phyloP scores from a whole-genome alignment of 2,888 invertebrate genomes.

The Abrostola triplasia region DNA sequence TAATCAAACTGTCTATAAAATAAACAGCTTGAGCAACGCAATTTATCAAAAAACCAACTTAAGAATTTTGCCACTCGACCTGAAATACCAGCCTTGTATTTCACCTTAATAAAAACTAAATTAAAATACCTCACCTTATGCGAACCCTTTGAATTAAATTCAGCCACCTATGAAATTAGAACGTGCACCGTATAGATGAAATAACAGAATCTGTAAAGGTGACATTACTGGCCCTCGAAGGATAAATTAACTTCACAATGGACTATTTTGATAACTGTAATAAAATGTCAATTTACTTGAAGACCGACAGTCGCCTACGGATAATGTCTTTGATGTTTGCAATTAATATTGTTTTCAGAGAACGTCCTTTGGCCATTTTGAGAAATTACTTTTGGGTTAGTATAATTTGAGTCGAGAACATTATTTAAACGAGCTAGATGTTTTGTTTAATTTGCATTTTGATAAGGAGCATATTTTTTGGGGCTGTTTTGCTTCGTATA shows the following conservation, averaged over 20 bases:
- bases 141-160: conserved; percentile 32
- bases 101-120: conserved; percentile 16
- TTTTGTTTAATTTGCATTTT: conserved; percentile 30
- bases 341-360: conserved; percentile 34
- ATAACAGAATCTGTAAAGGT: conserved; percentile 27
- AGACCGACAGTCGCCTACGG: conserved; percentile 12
- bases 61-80: neutral
- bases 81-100: neutral
- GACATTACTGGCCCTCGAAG: conserved; percentile 22
- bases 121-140: conserved; percentile 23
- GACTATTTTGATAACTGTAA: conserved; percentile 46
- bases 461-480: neutral
- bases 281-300: conserved; percentile 40
- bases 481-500: too few species aligned
- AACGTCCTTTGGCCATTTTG: conserved; percentile 17
- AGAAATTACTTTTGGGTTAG: conserved; percentile 7
- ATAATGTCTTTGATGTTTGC: conserved; percentile 39
- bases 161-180: conserved; percentile 50
- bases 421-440: conserved; percentile 14
- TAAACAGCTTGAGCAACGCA: neutral
- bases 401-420: neutral
- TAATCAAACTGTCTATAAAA: too few species aligned
- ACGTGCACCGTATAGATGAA: conserved; percentile 11
- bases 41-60: neutral
- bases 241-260: conserved; percentile 49